These are phyloP conservation scores for Bradypodion pumilum DNA, from an alignment of 2,797 vertebrate genomes.

Conservation along the genomic window DNA sequence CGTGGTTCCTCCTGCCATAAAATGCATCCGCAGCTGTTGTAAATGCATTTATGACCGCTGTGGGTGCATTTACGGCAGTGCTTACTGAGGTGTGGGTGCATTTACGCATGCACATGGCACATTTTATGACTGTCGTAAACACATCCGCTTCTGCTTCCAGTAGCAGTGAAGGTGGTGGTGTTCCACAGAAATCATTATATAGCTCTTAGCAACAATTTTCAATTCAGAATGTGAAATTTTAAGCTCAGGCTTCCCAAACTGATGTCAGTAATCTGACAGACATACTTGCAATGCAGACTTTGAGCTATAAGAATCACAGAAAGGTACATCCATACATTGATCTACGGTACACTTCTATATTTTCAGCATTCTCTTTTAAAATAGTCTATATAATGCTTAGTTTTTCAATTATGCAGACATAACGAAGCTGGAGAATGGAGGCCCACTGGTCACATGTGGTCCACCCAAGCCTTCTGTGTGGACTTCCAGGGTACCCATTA, in stretches of 20 bases:
- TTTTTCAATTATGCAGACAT: neutral
- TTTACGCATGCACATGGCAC: too few species aligned
- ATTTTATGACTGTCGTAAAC: too few species aligned
- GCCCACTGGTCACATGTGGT: too few species aligned
- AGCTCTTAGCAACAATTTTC: constrained; percentile 8
- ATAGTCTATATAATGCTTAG: neutral
- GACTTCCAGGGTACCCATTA: too few species aligned
- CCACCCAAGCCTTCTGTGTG: too few species aligned
- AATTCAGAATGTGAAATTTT: neutral
- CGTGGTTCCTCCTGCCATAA: too few species aligned
- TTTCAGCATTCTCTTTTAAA: neutral
- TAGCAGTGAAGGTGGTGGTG: too few species aligned
- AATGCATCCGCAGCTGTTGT: too few species aligned
- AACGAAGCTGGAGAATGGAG: neutral
- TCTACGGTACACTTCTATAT: constrained; percentile 38
- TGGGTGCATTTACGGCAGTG: too few species aligned
- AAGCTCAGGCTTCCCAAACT: neutral
- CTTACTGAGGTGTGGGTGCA: too few species aligned
- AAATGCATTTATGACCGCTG: too few species aligned
- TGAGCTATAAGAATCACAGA: neutral
- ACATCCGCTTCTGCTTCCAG: too few species aligned
- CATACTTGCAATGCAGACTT: neutral
- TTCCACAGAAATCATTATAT: constrained; percentile 39
- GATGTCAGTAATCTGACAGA: neutral
- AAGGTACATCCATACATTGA: constrained; percentile 12